Evolutionary conservation across 2,797 vertebrate genomes (phyloP).

Genomic region (Harpagifer antarcticus): DNA sequence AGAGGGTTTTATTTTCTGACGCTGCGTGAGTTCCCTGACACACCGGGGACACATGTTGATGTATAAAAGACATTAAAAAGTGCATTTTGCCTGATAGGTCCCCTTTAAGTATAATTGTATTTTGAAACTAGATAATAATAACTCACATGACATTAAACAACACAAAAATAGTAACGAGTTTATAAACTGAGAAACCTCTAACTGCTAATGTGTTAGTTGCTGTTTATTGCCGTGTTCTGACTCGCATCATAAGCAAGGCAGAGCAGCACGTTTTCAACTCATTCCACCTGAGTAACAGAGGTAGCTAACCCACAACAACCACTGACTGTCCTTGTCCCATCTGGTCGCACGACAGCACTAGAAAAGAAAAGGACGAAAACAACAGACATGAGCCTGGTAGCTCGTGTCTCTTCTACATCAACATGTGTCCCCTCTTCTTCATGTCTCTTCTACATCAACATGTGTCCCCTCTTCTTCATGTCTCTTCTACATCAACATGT

Average conservation of each 20-base stretch:
- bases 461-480: too few species aligned
- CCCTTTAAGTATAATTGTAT: not conserved
- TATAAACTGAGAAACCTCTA: not conserved
- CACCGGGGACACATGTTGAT: too few species aligned
- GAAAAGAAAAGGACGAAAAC: not conserved
- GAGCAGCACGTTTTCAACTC: conserved; percentile 30
- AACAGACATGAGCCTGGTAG: not conserved
- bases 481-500: too few species aligned
- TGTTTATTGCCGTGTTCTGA: conserved; percentile 10
- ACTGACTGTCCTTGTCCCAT: conserved; percentile 31
- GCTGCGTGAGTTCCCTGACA: too few species aligned
- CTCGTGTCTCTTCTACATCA: not conserved
- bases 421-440: too few species aligned
- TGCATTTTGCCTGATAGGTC: too few species aligned
- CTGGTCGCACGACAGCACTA: conserved; percentile 1
- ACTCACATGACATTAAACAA: not conserved
- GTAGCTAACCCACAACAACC: conserved; percentile 12
- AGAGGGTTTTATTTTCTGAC: too few species aligned
- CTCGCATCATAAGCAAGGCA: conserved; percentile 21
- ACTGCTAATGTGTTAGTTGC: not conserved
- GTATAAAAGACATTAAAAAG: too few species aligned
- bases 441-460: too few species aligned
- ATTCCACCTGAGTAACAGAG: conserved; percentile 51
- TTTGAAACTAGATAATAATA: not conserved
- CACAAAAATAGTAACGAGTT: not conserved